A percentile compares a stretch with the other conserved stretches of the same genome.
phyloP scores from a whole-genome alignment of 92 coral and sea anemone genomes.

The Paramuricea clavata region DNA sequence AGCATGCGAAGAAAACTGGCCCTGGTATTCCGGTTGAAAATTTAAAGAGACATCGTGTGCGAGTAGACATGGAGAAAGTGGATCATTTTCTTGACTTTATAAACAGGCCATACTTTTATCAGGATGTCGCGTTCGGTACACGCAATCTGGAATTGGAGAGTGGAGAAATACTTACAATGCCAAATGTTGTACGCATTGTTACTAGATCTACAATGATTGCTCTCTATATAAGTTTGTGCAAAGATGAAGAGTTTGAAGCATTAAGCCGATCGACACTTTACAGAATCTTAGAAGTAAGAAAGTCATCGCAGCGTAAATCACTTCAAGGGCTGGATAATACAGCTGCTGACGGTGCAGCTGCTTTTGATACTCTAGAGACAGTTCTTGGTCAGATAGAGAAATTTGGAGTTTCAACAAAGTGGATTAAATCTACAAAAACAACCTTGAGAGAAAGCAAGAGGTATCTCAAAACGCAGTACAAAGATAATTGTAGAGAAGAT shows the following conservation, averaged over 20 bases:
- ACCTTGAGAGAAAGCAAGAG: conserved; percentile 47
- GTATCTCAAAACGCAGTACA: conserved; percentile 58
- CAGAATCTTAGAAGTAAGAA: conserved; percentile 51
- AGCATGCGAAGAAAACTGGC: neutral
- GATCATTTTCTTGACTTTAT: neutral
- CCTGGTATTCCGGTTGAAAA: neutral
- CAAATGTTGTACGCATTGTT: conserved; percentile 72
- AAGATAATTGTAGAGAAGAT: conserved; percentile 40
- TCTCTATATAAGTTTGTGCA: conserved; percentile 66
- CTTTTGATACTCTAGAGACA: conserved; percentile 58
- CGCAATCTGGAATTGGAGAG: conserved; percentile 69
- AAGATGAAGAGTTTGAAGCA: conserved; percentile 23
- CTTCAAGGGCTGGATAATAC: conserved; percentile 72
- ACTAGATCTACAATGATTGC: conserved; percentile 76
- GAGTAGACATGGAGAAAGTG: neutral
- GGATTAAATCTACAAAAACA: conserved; percentile 37
- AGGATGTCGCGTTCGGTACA: conserved; percentile 3
- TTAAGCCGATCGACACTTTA: neutral
- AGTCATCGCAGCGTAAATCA: conserved; percentile 66
- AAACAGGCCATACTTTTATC: neutral
- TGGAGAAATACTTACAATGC: conserved; percentile 73
- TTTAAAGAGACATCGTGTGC: neutral
- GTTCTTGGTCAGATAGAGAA: conserved; percentile 62
- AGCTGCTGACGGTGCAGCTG: conserved; percentile 77
- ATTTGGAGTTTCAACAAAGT: conserved; percentile 62